Conservation (phyloP, 2,888 invertebrate species). For the Drepana falcataria region DNA sequence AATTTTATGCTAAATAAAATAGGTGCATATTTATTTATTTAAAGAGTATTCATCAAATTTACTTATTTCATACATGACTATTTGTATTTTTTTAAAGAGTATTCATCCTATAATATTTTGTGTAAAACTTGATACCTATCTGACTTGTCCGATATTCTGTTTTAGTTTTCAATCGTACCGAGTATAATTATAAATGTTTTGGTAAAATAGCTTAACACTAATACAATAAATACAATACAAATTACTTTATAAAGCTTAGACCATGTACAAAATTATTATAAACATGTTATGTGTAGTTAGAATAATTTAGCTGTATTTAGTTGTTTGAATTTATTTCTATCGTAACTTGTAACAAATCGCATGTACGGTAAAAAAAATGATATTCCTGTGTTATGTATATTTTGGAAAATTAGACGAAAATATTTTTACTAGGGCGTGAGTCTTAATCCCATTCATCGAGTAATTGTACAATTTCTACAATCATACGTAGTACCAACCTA, state of each 20-base stretch:
- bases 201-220: not conserved
- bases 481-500: not conserved
- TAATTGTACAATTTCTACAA: constrained; percentile 1
- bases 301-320: constrained; percentile 49
- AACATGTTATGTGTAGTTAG: constrained; percentile 61
- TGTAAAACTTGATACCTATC: too few relatives aligned
- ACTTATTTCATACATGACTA: too few relatives aligned
- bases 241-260: constrained; percentile 57
- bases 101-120: too few relatives aligned
- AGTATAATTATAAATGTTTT: not conserved
- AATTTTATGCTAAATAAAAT: too few relatives aligned
- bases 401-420: constrained; percentile 9
- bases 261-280: constrained; percentile 68
- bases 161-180: too few relatives aligned
- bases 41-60: too few relatives aligned
- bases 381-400: constrained; percentile 17
- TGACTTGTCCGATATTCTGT: too few relatives aligned
- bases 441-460: not conserved
- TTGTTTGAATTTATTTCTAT: constrained; percentile 19
- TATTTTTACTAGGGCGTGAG: not conserved
- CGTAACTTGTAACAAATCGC: constrained; percentile 12
- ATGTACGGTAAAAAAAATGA: constrained; percentile 11
- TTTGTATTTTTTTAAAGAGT: too few relatives aligned
- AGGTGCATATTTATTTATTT: too few relatives aligned
- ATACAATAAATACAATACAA: constrained; percentile 22